These are phyloP conservation scores for Crypturellus undulatus DNA, from an alignment of 2,113 vertebrate species.

Conservation along the genomic window DNA sequence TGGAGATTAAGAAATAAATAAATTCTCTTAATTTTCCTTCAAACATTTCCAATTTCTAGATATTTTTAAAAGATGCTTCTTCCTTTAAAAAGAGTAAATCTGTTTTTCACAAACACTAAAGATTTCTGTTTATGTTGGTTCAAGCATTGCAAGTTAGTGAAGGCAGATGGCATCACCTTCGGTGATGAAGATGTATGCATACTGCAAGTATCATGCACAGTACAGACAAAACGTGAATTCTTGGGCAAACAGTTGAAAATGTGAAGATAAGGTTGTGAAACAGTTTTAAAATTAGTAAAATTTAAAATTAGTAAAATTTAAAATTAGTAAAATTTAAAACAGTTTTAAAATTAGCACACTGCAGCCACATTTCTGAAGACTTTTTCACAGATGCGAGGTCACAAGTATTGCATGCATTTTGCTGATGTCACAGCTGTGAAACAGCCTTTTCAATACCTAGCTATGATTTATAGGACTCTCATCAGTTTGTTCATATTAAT, in stretches of 20 bases:
- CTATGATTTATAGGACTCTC: conserved; percentile 30
- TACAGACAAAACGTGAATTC: not conserved
- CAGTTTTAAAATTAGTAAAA: conserved; percentile 7
- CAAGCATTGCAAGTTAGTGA: not conserved
- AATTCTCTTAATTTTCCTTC: not conserved
- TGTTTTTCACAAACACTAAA: conserved; percentile 11
- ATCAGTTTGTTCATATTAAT: conserved; percentile 15
- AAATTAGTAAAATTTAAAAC: not conserved
- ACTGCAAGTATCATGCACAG: not conserved
- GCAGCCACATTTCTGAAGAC: conserved; percentile 32
- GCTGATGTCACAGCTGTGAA: conserved; percentile 58
- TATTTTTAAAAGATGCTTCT: not conserved
- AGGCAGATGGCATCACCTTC: no score
- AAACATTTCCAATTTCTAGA: not conserved
- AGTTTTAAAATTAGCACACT: not conserved
- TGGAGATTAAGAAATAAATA: not conserved
- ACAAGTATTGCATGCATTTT: conserved; percentile 13
- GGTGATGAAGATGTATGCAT: not conserved
- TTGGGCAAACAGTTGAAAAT: not conserved
- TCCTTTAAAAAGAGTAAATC: conserved; percentile 7
- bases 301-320: not conserved
- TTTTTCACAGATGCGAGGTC: conserved; percentile 39
- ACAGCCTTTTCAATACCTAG: conserved; percentile 38
- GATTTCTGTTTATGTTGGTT: not conserved
- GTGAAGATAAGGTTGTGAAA: not conserved